Evolutionary conservation across 2,113 vertebrate genomes (phyloP).

Genomic region (Puntigrus tetrazona): DNA sequence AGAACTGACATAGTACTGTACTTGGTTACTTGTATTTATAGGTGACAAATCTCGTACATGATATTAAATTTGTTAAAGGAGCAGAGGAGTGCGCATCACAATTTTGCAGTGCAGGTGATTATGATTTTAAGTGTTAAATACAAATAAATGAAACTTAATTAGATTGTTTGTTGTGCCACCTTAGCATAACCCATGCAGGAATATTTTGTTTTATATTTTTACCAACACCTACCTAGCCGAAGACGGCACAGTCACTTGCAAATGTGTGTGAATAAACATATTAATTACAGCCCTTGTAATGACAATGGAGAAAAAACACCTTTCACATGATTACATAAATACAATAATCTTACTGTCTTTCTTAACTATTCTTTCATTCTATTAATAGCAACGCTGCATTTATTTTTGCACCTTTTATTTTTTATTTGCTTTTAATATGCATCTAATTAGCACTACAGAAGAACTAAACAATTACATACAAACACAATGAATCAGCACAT

Average conservation of each 20-base stretch:
- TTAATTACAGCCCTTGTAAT: constrained; percentile 10
- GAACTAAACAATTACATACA: neutral
- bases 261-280: neutral
- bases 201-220: neutral
- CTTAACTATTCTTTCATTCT: neutral
- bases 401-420: neutral
- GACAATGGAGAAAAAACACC: neutral
- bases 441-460: neutral
- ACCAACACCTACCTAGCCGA: neutral
- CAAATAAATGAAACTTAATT: neutral
- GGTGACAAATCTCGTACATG: neutral
- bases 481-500: neutral
- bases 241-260: neutral
- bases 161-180: neutral
- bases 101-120: neutral
- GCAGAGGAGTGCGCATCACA: neutral
- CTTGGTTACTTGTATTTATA: neutral
- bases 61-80: neutral
- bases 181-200: neutral
- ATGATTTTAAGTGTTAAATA: neutral
- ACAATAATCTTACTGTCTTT: neutral
- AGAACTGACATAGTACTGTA: neutral
- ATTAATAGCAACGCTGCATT: neutral
- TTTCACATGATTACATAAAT: neutral
- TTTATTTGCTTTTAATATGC: neutral